Percentiles rank a stretch among this genome's conserved stretches.
Evolutionary conservation across 2,113 vertebrate species (phyloP).

Genomic region (Condylura cristata): DNA sequence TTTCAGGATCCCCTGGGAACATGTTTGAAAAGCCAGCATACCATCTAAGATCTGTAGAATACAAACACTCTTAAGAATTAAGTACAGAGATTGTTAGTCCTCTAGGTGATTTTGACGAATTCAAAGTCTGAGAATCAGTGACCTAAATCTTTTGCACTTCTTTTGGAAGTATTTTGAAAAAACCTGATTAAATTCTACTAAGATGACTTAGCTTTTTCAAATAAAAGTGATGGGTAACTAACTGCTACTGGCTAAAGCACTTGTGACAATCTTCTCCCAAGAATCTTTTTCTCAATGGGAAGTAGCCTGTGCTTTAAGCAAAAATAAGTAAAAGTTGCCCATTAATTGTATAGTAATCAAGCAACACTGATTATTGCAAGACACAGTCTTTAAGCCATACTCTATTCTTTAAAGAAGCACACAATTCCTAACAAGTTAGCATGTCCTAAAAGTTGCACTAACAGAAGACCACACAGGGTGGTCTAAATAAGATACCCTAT

Average conservation of each 20-base stretch:
- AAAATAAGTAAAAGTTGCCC: constrained; percentile 18
- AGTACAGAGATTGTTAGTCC: neutral
- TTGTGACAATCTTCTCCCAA: neutral
- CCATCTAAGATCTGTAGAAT: neutral
- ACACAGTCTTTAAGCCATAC: neutral
- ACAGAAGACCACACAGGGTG: neutral
- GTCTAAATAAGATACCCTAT: too few species aligned
- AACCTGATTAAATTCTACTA: neutral
- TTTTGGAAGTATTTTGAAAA: constrained; percentile 22
- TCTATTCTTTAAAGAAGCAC: neutral
- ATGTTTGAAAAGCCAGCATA: neutral
- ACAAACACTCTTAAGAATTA: neutral
- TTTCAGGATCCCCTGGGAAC: neutral
- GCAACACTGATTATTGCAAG: too few species aligned
- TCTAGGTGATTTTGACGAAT: constrained; percentile 2
- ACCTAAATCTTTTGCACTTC: constrained; percentile 25
- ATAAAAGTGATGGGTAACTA: constrained; percentile 13
- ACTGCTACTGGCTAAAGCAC: neutral
- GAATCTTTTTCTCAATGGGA: constrained; percentile 25
- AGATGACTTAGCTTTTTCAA: neutral
- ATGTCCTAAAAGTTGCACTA: constrained; percentile 19
- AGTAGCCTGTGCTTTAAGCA: neutral
- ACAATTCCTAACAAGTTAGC: neutral
- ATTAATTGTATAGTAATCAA: neutral
- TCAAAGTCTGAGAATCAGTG: constrained; percentile 23